Conservation (phyloP, 2,113 vertebrate species). For the Pampusana beccarii region DNA sequence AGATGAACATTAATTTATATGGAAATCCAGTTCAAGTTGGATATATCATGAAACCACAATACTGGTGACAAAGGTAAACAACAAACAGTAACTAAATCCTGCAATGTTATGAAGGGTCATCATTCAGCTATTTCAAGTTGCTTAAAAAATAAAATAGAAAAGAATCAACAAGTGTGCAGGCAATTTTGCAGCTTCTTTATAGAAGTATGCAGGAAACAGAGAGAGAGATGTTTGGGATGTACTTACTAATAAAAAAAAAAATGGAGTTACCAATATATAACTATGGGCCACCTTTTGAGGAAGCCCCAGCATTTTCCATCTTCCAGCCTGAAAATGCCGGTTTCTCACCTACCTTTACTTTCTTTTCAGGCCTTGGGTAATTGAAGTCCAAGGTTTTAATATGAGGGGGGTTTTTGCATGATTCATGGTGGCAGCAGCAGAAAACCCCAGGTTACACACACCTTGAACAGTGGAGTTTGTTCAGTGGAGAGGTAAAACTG, state of each 20-base stretch:
- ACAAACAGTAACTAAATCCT: neutral
- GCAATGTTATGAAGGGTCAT: neutral
- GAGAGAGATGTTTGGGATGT: neutral
- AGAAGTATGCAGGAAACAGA: neutral
- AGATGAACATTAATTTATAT: neutral
- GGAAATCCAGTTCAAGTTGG: neutral
- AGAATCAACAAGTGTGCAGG: neutral
- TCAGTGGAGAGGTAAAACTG: neutral
- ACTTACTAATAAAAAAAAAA: neutral
- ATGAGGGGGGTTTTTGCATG: neutral
- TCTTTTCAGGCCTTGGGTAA: neutral
- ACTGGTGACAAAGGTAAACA: neutral
- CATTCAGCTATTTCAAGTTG: neutral
- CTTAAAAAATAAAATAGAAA: neutral
- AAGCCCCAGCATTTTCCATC: neutral
- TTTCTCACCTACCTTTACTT: neutral
- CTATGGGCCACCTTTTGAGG: neutral
- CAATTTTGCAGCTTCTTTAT: neutral
- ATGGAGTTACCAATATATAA: neutral
- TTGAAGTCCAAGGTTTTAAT: neutral
- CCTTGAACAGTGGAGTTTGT: neutral
- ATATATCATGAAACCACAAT: neutral
- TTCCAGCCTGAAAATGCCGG: neutral
- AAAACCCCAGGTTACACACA: neutral
- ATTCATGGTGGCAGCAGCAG: neutral